A percentile compares a stretch with the other conserved stretches of the same genome.
Evolutionary conservation across 2,888 invertebrate genomes (phyloP).

Genomic region (Cynaeus angustus): DNA sequence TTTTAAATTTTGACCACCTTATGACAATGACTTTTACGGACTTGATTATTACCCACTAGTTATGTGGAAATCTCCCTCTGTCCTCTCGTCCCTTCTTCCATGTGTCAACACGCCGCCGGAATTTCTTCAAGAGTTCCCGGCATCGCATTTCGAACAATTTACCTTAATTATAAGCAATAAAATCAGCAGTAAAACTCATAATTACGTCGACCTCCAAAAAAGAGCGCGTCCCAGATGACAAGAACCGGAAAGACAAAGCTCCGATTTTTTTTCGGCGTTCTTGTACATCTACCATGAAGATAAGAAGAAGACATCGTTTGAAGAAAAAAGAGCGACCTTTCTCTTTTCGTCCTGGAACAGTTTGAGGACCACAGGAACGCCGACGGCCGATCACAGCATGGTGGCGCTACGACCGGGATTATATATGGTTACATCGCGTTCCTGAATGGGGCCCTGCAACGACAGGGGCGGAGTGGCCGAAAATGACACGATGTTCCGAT

Average conservation of each 20-base stretch:
- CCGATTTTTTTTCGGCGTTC: conserved; percentile 32
- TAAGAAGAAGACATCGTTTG: conserved; percentile 54
- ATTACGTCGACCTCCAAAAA: conserved; percentile 31
- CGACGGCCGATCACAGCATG: conserved; percentile 56
- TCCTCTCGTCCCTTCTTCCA: background rate
- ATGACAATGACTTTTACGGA: too few relatives aligned
- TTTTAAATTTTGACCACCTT: too few relatives aligned
- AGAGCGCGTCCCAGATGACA: conserved; percentile 19
- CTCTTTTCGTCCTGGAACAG: too few relatives aligned
- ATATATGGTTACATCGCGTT: conserved; percentile 62
- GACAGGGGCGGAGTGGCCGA: conserved; percentile 22
- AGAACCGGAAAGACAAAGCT: conserved; percentile 42
- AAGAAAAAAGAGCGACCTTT: too few relatives aligned
- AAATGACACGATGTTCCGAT: background rate
- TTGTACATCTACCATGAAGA: conserved; percentile 58
- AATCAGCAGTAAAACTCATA: conserved; percentile 46
- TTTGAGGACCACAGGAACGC: conserved; percentile 56
- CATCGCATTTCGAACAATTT: conserved; percentile 43
- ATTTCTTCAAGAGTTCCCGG: conserved; percentile 20
- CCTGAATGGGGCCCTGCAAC: conserved; percentile 38
- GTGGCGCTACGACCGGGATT: conserved; percentile 59
- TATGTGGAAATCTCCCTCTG: too few relatives aligned
- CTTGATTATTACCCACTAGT: too few relatives aligned
- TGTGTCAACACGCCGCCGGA: conserved; percentile 17
- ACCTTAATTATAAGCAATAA: conserved; percentile 48